These are phyloP conservation scores for Elaphurus davidianus DNA, from an alignment of 2,113 vertebrate species.

Conservation along the genomic window DNA sequence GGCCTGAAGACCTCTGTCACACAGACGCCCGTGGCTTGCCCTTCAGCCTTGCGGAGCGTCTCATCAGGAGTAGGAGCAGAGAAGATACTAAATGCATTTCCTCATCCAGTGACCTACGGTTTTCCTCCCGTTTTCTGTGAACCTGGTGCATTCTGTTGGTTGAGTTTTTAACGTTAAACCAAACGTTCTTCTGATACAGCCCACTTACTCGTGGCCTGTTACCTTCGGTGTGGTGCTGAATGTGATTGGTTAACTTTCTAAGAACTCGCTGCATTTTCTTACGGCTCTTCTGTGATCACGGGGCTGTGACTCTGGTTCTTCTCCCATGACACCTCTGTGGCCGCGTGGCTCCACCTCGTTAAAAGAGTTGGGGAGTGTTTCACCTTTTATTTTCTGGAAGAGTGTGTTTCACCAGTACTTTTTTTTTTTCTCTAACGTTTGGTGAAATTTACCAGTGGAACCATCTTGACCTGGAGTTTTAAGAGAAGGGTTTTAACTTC, in stretches of 20 bases:
- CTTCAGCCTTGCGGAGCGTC: no score
- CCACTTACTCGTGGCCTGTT: rapidly evolving
- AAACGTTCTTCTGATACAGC: not conserved
- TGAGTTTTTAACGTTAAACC: not conserved
- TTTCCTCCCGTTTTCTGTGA: not conserved
- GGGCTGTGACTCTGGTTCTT: rapidly evolving
- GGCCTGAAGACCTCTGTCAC: not conserved
- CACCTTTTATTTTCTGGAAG: not conserved
- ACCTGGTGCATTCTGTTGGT: not conserved
- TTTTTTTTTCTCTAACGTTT: not conserved
- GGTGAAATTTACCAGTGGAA: not conserved
- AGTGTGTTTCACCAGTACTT: not conserved
- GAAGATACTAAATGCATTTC: rapidly evolving
- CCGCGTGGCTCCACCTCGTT: not conserved
- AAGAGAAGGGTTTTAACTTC: not conserved
- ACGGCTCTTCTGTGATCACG: not conserved
- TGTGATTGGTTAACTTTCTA: not conserved
- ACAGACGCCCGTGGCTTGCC: not conserved
- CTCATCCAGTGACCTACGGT: rapidly evolving
- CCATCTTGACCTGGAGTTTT: not conserved
- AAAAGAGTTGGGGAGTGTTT: not conserved
- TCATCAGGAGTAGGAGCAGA: not conserved
- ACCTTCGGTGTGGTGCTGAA: not conserved
- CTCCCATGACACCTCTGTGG: not conserved
- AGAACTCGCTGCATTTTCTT: not conserved